Evolutionary conservation across 2,888 invertebrate genomes (phyloP).

Genomic region (Drosophila melanocephala): DNA sequence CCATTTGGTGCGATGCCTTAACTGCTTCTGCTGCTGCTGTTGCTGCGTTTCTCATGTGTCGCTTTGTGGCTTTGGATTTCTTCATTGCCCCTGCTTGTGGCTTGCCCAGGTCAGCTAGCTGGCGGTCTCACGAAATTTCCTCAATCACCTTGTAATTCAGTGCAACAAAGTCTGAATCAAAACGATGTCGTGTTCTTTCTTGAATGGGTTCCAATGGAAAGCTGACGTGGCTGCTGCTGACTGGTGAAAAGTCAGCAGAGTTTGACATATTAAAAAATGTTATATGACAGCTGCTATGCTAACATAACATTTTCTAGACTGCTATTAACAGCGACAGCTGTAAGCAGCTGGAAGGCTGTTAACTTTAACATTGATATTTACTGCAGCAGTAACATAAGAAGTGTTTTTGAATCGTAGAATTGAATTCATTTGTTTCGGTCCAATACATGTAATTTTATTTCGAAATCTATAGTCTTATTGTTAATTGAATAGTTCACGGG

Average conservation of each 20-base stretch:
- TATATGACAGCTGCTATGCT: constrained; percentile 16
- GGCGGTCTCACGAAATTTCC: constrained; percentile 68
- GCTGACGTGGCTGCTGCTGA: constrained; percentile 68
- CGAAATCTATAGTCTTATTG: not conserved
- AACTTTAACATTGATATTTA: not conserved
- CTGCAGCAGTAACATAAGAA: not conserved
- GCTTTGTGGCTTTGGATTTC: constrained; percentile 61
- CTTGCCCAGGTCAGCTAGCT: constrained; percentile 41
- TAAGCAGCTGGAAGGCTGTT: not conserved
- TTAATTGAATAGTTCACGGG: not conserved
- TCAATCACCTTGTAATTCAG: constrained; percentile 61
- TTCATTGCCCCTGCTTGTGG: constrained; percentile 64
- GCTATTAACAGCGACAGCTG: constrained; percentile 11
- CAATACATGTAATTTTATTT: constrained; percentile 3
- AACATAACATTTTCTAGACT: not conserved
- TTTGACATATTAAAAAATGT: constrained; percentile 27
- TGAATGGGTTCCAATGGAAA: constrained; percentile 45
- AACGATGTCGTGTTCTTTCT: constrained; percentile 59
- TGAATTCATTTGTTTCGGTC: not conserved
- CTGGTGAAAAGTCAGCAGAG: constrained; percentile 30
- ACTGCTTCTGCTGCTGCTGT: constrained; percentile 41
- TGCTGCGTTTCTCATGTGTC: constrained; percentile 50
- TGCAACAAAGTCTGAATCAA: constrained; percentile 32
- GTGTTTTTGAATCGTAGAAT: not conserved
- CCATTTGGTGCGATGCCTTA: constrained; percentile 36